A percentile compares a stretch with the other conserved stretches of the same genome.
Conservation (phyloP, 2,888 invertebrate genomes). For the Mongoloraphidia duomilia region DNA sequence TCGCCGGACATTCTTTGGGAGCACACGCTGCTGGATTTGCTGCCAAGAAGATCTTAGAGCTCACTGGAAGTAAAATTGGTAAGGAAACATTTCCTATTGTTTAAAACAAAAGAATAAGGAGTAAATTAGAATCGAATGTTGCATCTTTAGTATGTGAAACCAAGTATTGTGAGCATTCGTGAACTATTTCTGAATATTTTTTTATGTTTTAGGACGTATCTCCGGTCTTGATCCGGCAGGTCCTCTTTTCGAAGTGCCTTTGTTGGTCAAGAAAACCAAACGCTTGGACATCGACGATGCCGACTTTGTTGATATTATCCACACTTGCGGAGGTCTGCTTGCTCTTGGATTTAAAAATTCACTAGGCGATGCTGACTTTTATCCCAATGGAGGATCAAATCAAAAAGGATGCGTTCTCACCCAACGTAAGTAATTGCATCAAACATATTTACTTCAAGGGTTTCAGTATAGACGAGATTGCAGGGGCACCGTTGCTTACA, state of each 20-base stretch:
- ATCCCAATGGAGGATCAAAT: background rate
- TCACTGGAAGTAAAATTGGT: conserved; percentile 22
- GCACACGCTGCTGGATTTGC: conserved; percentile 28
- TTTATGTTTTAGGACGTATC: conserved; percentile 20
- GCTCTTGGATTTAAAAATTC: background rate
- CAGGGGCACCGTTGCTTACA: no score
- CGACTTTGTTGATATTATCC: conserved; percentile 28
- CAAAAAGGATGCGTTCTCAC: no score
- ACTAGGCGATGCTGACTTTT: background rate
- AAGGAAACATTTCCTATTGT: no score
- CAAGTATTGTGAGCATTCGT: no score
- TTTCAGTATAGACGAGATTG: no score
- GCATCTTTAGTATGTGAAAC: no score
- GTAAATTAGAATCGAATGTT: no score
- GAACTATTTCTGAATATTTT: no score
- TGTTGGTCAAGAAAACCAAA: conserved; percentile 19
- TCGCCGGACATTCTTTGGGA: conserved; percentile 30
- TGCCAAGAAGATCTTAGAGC: conserved; percentile 16
- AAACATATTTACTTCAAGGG: no score
- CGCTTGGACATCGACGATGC: conserved; percentile 26
- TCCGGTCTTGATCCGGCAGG: conserved; percentile 34
- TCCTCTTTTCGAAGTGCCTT: conserved; percentile 20
- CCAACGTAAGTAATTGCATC: background rate
- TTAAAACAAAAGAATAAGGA: no score
- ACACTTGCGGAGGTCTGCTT: conserved; percentile 26